A percentile compares a stretch with the other conserved stretches of the same genome.
phyloP scores from a whole-genome alignment of 2,113 vertebrate species.

The Planiliza haematocheilus region DNA sequence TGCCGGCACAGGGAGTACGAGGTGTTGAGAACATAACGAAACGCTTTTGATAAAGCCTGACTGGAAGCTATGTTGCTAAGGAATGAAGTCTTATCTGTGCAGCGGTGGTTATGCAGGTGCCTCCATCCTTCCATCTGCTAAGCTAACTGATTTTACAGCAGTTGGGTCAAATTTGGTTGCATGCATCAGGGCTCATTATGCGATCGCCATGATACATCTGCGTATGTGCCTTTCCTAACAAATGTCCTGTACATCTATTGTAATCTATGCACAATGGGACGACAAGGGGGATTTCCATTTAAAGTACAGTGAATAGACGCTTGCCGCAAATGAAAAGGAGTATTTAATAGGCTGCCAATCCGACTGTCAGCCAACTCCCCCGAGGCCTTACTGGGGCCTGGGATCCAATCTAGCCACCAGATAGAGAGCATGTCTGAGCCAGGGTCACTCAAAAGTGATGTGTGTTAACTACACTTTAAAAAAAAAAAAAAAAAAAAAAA shows the following conservation, averaged over 20 bases:
- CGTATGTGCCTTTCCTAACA: constrained; percentile 11
- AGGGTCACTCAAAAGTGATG: constrained; percentile 21
- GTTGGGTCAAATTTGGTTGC: too few relatives aligned
- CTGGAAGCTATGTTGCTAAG: background rate
- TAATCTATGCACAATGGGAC: constrained; percentile 51
- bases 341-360: constrained; percentile 75
- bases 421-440: constrained; percentile 42
- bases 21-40: too few relatives aligned
- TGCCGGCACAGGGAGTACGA: too few relatives aligned
- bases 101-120: background rate
- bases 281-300: constrained; percentile 62
- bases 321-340: constrained; percentile 72
- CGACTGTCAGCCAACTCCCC: constrained; percentile 56
- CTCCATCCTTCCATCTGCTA: constrained; percentile 1
- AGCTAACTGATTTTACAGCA: constrained; percentile 5
- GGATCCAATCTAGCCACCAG: constrained; percentile 35
- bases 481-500: constrained; percentile 16
- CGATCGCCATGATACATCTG: background rate
- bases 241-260: constrained; percentile 26
- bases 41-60: background rate
- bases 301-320: constrained; percentile 70
- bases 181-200: constrained; percentile 1
- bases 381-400: constrained; percentile 34
- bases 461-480: constrained; percentile 18
- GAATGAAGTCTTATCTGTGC: constrained; percentile 1